These are phyloP conservation scores for Conomelus anceps DNA, from an alignment of 2,888 invertebrate species.

Conservation along the genomic window DNA sequence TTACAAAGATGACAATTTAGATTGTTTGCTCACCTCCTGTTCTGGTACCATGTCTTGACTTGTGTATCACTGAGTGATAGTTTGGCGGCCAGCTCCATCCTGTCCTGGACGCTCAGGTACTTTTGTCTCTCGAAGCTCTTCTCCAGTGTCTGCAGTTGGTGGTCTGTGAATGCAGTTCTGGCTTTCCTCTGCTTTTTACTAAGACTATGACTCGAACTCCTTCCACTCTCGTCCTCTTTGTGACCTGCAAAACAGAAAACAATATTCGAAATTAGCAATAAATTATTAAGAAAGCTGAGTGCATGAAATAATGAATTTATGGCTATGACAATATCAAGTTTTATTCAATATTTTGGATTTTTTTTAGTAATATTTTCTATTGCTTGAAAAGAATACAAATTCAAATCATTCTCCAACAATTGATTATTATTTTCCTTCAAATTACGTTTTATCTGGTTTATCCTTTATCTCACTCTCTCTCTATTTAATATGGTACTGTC, in stretches of 20 bases:
- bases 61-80: constrained; percentile 96
- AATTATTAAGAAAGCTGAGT: not conserved
- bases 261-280: not conserved
- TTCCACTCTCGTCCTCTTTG: constrained; percentile 69
- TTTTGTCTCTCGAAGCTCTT: constrained; percentile 96
- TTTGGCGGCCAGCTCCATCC: constrained; percentile 96
- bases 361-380: too few species aligned
- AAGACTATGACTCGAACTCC: constrained; percentile 40
- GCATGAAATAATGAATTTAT: not conserved
- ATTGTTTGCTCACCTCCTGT: constrained; percentile 57
- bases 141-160: constrained; percentile 92
- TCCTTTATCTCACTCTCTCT: too few species aligned
- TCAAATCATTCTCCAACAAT: too few species aligned
- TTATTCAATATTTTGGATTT: too few species aligned
- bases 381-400: too few species aligned
- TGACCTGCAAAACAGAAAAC: constrained; percentile 54
- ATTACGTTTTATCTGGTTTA: too few species aligned
- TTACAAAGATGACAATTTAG: too few species aligned
- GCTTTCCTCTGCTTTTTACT: constrained; percentile 94
- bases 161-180: constrained; percentile 96
- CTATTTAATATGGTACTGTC: too few species aligned
- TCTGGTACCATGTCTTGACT: constrained; percentile 98
- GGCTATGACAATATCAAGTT: too few species aligned
- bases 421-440: too few species aligned
- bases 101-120: constrained; percentile 92